Base-by-base conservation (phyloP, 2,888 invertebrate genomes). In the Cylloceria caligata region DNA sequence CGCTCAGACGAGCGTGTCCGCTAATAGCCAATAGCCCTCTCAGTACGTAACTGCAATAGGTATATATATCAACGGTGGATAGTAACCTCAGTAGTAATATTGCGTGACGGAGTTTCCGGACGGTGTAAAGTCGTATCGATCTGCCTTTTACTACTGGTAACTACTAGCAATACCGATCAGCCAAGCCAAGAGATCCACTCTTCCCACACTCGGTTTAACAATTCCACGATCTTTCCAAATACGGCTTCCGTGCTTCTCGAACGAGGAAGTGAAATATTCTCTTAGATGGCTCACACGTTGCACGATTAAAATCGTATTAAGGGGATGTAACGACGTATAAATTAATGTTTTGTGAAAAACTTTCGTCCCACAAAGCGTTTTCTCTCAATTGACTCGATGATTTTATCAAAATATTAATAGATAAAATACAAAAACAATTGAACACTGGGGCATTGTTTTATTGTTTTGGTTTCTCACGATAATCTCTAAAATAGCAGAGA, bases 1-100 rank as follows among this genome's bases (percentile, higher is more conserved):
- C 85, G 88, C 86, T 85, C 85, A 60, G 84, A 85, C 84, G 80
- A 73, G 60, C 74, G 68, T 80, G 67, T 21, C 39, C 49, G 19
- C 39, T 45, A 36, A 47, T 9, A 16, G 30, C 21, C 71, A 30
- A 65, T 60, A 55, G 39, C n/a, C n/a, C n/a, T 57, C 55, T 16
- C 34, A 27, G 39, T 69, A 55, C 55, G 47, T 42, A 69, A 55
- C 69, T 13, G 16, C 42, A 5, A 27, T 42, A 3, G 2, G 36
- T 55, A 27, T 39, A 62, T 39, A 6, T 39, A 39, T 52, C 36
- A 34, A 24, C 11, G 16, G 36, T 47, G 16, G 11, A 57, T 72
- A 30, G 36, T 57, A 62, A n/a, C 30, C 45, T 57, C 24, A 36
- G 34, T 42, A 47, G 47, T 72, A 72, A 78, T 65, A 80, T 68